A percentile compares a stretch with the other conserved stretches of the same genome.
Evolutionary conservation across 1,140 invertebrate species (phyloP).

Genomic region (Drosophila tani): DNA sequence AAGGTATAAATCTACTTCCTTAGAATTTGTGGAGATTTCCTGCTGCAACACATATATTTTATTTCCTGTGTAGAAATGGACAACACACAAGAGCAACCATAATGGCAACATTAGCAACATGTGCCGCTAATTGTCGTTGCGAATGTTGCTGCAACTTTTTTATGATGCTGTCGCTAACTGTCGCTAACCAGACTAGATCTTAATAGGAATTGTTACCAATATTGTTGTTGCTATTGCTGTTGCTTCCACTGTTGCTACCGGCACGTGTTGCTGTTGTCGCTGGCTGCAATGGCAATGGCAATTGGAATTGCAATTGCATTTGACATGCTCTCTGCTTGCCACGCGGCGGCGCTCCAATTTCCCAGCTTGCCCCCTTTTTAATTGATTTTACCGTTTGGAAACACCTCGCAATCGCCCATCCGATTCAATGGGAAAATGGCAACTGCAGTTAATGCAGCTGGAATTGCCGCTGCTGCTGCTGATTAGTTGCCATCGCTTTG

Average conservation of each 20-base stretch:
- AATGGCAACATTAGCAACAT: slow-evolving; percentile 65
- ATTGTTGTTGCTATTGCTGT: slow-evolving; percentile 21
- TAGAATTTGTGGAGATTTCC: background rate
- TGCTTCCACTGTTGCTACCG: slow-evolving; percentile 17
- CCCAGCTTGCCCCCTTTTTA: slow-evolving; percentile 53
- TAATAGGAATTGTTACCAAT: slow-evolving; percentile 35
- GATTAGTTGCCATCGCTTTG: slow-evolving; percentile 39
- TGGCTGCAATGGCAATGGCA: slow-evolving; percentile 20
- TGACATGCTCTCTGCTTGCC: slow-evolving; percentile 27
- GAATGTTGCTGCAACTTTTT: slow-evolving; percentile 61
- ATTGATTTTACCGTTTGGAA: slow-evolving; percentile 69
- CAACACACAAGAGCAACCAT: slow-evolving; percentile 15
- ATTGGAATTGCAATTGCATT: slow-evolving; percentile 36
- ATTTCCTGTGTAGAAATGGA: background rate
- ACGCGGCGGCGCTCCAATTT: slow-evolving; percentile 34
- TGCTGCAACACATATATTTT: background rate
- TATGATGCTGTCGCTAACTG: slow-evolving; percentile 47
- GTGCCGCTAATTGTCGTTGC: slow-evolving; percentile 66
- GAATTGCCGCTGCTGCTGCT: slow-evolving; percentile 10
- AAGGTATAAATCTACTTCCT: no score
- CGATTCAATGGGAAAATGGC: slow-evolving; percentile 41
- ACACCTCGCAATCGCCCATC: slow-evolving; percentile 59
- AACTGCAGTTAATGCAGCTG: slow-evolving; percentile 37
- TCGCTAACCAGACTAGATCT: slow-evolving; percentile 34
- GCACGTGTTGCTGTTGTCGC: slow-evolving; percentile 19